phyloP scores from a whole-genome alignment of 2,888 invertebrate genomes.

The Allacma fusca region DNA sequence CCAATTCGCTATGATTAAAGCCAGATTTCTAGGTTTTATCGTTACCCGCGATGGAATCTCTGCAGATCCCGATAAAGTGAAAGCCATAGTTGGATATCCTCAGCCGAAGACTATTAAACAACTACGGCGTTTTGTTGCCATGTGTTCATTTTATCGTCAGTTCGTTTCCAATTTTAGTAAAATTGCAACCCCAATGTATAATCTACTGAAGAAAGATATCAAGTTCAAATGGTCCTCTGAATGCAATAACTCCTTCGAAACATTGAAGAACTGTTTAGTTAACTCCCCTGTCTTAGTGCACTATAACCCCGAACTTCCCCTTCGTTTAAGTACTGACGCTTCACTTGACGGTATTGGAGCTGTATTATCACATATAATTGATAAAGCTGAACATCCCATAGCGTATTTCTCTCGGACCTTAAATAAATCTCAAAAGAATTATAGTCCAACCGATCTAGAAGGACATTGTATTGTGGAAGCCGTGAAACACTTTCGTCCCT shows the following conservation, averaged over 20 bases:
- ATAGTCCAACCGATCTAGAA: slow-evolving; percentile 53
- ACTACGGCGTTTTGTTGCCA: slow-evolving; percentile 29
- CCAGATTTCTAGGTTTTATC: too few species aligned
- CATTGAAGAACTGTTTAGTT: slow-evolving; percentile 28
- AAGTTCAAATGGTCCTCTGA: slow-evolving; percentile 33
- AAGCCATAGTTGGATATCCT: too few species aligned
- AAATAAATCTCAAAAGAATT: slow-evolving; percentile 52
- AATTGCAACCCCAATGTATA: slow-evolving; percentile 33
- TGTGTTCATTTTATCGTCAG: slow-evolving; percentile 51
- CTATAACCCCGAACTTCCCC: too few species aligned
- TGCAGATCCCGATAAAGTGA: too few species aligned
- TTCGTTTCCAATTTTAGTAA: slow-evolving; percentile 33
- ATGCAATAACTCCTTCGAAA: slow-evolving; percentile 23
- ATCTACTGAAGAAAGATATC: slow-evolving; percentile 18
- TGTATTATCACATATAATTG: slow-evolving; percentile 15
- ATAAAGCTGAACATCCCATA: not conserved
- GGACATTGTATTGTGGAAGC: slow-evolving; percentile 55
- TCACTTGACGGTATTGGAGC: slow-evolving; percentile 8
- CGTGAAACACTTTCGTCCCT: slow-evolving; percentile 55
- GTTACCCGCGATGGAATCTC: too few species aligned
- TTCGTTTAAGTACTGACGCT: slow-evolving; percentile 33
- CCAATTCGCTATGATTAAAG: too few species aligned
- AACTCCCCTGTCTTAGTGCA: slow-evolving; percentile 24
- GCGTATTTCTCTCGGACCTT: not conserved
- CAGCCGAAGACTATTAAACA: too few species aligned